Percentiles rank a stretch among this genome's conserved stretches.
Evolutionary conservation across 2,113 vertebrate genomes (phyloP).

Genomic region (Genyomyrus donnyi): DNA sequence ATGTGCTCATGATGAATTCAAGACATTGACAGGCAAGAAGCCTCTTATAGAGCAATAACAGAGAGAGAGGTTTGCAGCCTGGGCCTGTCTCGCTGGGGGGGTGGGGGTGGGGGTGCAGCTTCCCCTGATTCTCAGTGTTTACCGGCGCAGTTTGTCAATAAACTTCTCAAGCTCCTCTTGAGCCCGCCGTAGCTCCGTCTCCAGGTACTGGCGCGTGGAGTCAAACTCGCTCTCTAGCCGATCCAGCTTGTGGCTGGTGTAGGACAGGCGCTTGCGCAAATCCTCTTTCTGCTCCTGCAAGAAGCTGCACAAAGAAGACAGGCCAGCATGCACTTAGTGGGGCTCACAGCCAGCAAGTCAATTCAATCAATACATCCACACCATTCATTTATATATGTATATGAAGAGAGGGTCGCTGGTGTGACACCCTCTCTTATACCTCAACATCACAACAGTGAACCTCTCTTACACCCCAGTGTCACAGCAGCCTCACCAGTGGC

Average conservation of each 20-base stretch:
- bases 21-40: neutral
- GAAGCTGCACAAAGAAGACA: constrained; percentile 58
- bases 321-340: constrained; percentile 15
- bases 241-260: constrained; percentile 85
- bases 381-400: neutral
- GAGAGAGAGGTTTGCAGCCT: neutral
- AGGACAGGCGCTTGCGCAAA: constrained; percentile 77
- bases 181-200: constrained; percentile 86
- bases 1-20: neutral
- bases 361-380: neutral
- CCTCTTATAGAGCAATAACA: neutral
- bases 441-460: neutral
- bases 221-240: constrained; percentile 88
- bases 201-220: constrained; percentile 86
- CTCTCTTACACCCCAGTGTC: neutral
- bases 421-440: neutral
- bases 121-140: neutral
- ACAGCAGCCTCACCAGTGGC: neutral
- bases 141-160: constrained; percentile 95
- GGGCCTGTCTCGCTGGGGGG: neutral
- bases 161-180: constrained; percentile 95
- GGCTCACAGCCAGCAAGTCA: neutral
- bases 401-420: neutral
- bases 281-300: constrained; percentile 94
- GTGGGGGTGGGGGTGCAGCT: too few relatives aligned